These are phyloP conservation scores for Mastomys natalensis DNA, from an alignment of 2,113 vertebrate genomes.

Conservation along the genomic window DNA sequence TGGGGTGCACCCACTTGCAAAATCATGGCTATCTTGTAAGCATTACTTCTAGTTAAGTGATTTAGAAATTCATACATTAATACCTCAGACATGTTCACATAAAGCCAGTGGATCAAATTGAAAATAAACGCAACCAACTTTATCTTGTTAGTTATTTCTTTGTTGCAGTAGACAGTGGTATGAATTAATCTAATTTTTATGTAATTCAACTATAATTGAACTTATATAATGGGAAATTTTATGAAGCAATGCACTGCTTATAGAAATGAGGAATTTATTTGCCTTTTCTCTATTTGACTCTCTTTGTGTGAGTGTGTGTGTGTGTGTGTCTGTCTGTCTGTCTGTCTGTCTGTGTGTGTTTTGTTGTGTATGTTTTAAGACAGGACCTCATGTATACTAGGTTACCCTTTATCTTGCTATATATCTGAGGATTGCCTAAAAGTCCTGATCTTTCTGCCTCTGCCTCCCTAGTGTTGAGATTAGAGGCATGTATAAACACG, in stretches of 20 bases:
- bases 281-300: neutral
- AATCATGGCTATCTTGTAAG: too few relatives aligned
- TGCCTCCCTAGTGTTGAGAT: neutral
- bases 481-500: neutral
- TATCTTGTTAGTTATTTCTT: neutral
- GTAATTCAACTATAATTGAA: neutral
- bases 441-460: neutral
- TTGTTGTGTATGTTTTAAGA: neutral
- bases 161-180: neutral
- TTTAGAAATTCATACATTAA: neutral
- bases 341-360: neutral
- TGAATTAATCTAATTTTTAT: neutral
- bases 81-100: neutral
- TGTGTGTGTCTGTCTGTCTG: neutral
- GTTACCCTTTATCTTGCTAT: too few relatives aligned
- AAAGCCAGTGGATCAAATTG: neutral
- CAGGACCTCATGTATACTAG: neutral
- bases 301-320: neutral
- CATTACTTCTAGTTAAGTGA: neutral
- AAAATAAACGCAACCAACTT: neutral
- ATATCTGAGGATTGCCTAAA: neutral
- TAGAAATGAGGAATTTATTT: neutral
- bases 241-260: neutral
- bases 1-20: neutral
- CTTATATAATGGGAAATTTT: neutral